These are phyloP conservation scores for Grammomys dolichurus DNA, from an alignment of 2,113 vertebrate genomes.

Conservation along the genomic window DNA sequence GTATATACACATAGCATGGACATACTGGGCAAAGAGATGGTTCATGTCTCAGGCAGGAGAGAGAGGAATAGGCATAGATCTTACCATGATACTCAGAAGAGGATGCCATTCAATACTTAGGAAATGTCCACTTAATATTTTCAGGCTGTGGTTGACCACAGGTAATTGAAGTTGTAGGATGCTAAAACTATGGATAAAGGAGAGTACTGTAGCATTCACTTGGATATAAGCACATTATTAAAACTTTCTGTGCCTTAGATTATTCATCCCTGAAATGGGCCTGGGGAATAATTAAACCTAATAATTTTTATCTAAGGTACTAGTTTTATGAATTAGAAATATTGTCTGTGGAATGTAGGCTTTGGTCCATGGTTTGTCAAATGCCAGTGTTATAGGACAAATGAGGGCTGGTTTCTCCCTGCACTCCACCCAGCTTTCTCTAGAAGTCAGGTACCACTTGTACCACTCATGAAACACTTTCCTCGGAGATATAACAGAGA, in stretches of 20 bases:
- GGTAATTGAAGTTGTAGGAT: neutral
- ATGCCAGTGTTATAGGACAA: neutral
- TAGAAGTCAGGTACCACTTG: neutral
- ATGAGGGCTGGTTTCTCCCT: neutral
- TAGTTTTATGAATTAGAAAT: neutral
- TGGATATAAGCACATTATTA: neutral
- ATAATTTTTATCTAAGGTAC: neutral
- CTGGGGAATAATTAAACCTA: neutral
- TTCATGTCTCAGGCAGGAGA: neutral
- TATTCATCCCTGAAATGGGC: neutral
- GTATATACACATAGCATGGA: neutral
- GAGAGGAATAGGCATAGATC: neutral
- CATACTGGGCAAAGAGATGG: neutral
- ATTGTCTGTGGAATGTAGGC: neutral
- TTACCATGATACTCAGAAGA: neutral
- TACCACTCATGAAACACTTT: neutral
- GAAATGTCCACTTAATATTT: neutral
- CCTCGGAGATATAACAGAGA: neutral
- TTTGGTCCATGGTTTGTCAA: neutral
- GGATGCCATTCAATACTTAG: neutral
- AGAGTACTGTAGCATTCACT: neutral
- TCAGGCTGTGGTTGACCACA: neutral
- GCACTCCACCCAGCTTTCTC: neutral
- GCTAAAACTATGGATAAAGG: neutral
- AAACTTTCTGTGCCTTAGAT: neutral